These are phyloP conservation scores for Urosaurus nigricauda DNA, from an alignment of 2,797 vertebrate species.

Conservation along the genomic window DNA sequence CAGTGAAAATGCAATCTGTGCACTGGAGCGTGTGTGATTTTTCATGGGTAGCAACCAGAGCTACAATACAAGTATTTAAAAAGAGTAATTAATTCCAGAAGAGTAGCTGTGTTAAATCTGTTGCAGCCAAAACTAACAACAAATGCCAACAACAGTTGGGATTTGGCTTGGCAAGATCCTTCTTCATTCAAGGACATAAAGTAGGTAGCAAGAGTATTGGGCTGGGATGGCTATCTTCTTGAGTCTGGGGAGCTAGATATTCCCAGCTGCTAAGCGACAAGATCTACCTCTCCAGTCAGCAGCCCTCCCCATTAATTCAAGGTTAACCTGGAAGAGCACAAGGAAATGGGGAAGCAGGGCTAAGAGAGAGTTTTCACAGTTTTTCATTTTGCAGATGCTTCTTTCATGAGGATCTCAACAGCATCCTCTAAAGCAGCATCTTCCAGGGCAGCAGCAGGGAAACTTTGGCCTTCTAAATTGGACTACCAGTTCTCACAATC, in stretches of 20 bases:
- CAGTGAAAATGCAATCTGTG: constrained; percentile 21
- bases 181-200: neutral
- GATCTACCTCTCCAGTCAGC: neutral
- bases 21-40: neutral
- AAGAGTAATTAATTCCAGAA: constrained; percentile 13
- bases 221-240: neutral
- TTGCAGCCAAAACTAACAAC: neutral
- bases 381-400: neutral
- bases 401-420: neutral
- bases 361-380: neutral
- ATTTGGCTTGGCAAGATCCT: constrained; percentile 6
- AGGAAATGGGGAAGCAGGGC: neutral
- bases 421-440: neutral
- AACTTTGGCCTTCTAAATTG: neutral
- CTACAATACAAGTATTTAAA: neutral
- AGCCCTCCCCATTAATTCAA: neutral
- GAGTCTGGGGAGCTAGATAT: neutral
- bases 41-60: neutral
- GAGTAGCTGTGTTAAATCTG: neutral
- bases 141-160: neutral
- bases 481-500: neutral
- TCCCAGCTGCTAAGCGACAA: neutral
- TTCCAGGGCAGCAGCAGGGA: too few species aligned
- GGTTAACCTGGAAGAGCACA: neutral
- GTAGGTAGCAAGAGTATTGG: neutral